phyloP scores from a whole-genome alignment of 2,888 invertebrate genomes.

The Dasypolia templi region DNA sequence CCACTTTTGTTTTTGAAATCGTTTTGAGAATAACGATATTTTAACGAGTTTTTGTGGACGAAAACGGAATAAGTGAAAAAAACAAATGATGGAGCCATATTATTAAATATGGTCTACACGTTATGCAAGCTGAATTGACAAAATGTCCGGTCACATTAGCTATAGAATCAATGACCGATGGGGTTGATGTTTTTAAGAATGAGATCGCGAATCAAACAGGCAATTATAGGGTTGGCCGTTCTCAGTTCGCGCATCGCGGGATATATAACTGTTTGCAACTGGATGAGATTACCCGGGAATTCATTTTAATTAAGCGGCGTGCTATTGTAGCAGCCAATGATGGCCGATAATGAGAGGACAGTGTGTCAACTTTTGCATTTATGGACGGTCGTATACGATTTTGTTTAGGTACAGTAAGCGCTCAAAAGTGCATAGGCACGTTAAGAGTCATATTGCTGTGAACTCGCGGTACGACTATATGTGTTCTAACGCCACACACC shows the following conservation, averaged over 20 bases:
- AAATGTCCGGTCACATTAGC: too few species aligned
- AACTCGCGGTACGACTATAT: too few species aligned
- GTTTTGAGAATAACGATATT: constrained; percentile 40
- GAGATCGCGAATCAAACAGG: neutral
- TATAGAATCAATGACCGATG: neutral
- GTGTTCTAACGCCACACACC: too few species aligned
- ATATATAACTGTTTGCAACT: too few species aligned
- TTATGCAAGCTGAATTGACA: too few species aligned
- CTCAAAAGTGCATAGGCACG: too few species aligned
- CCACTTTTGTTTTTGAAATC: constrained; percentile 53
- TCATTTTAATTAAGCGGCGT: neutral
- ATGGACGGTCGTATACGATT: neutral
- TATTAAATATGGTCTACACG: too few species aligned
- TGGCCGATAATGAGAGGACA: too few species aligned
- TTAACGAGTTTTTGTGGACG: constrained; percentile 16
- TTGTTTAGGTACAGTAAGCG: neutral
- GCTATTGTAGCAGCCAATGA: neutral
- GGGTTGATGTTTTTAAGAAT: neutral
- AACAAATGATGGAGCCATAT: neutral
- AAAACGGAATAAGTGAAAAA: neutral
- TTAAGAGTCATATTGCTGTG: too few species aligned
- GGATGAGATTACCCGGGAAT: too few species aligned
- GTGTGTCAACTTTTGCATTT: too few species aligned
- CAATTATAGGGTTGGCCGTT: neutral
- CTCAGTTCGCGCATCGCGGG: too few species aligned